These are phyloP conservation scores for Gila orcuttii DNA, from an alignment of 2,113 vertebrate species.

Conservation along the genomic window DNA sequence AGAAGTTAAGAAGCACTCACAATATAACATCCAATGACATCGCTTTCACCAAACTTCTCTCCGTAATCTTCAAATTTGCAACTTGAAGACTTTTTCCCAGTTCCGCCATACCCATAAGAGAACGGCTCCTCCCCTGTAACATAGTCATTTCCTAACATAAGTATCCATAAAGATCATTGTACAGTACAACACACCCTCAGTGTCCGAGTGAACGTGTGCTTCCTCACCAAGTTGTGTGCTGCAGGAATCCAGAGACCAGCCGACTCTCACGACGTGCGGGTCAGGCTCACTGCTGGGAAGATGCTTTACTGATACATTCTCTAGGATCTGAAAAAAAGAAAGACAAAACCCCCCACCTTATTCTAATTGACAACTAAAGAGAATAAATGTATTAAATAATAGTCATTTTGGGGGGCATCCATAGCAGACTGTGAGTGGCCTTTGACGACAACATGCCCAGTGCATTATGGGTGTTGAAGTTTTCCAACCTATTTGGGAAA, in stretches of 20 bases:
- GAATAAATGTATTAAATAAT: no score
- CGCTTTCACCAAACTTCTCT: constrained; percentile 87
- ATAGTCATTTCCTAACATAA: not conserved
- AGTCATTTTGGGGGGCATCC: no score
- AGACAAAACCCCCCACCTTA: not conserved
- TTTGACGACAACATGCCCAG: no score
- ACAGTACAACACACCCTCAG: not conserved
- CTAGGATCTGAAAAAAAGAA: constrained; percentile 78
- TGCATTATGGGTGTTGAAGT: no score
- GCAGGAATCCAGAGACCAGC: constrained; percentile 88
- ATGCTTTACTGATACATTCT: constrained; percentile 89
- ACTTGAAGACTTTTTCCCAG: constrained; percentile 85
- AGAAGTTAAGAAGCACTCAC: constrained; percentile 72
- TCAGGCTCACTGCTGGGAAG: constrained; percentile 86
- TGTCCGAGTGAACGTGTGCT: not conserved
- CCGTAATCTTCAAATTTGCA: constrained; percentile 88
- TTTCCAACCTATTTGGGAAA: no score
- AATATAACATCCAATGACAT: constrained; percentile 87
- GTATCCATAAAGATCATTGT: not conserved
- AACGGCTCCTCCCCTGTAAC: constrained; percentile 84
- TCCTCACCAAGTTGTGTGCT: constrained; percentile 88
- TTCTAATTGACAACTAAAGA: no score
- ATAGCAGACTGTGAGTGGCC: no score
- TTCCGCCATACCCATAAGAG: constrained; percentile 89
- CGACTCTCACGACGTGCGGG: constrained; percentile 87